Evolutionary conservation across 1,140 invertebrate genomes (phyloP), one percentile per base, ranked within the genome.

Genomic region (Drosophila subobscura): DNA sequence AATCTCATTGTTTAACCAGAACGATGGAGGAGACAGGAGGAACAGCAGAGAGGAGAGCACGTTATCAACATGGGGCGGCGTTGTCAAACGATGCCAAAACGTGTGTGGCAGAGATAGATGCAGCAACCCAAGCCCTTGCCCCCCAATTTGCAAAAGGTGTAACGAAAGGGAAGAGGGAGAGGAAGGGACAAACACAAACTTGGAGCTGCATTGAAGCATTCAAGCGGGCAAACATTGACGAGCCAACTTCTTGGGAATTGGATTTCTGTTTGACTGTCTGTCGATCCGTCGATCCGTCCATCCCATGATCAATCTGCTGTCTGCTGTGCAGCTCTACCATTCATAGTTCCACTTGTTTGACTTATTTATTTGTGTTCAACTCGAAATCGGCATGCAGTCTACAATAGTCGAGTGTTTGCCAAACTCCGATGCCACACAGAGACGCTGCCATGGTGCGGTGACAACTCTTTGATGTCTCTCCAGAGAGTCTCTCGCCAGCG

Each of bases 1-100:
- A 90, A 90, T 90, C 88, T 88, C 72, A 79, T 90, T 90, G 88
- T 90, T 90, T 88, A 83, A 86, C 65, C 73, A 77, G 79, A 53
- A 55, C n/a, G 63, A 22, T 16, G 45, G 20, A 27, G 8, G 33
- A 10, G 2, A 37, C 33, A 37, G 33, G 12, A 27, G 22, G 6
- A 46, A n/a, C 0, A 8, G 44, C n/a, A 6, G 46, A 46, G 54
- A 14, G 4, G 4, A 49, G 10, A 29, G 44, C 53, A 59, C 70
- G 79, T 83, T 83, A 85, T 84, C 80, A 84, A 84, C 79, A 79
- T 65, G 79, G 55, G 80, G 79, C 79, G 79, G 79, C 72, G 61
- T 79, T 84, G 79, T 84, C 79, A 84, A 84, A 84, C 76, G 66
- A 37, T 72, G 61, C 68, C 45, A 55, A 64, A 68, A 77, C 79